Evolutionary conservation across 2,113 vertebrate species (phyloP).

Genomic region (Craseonycteris thonglongyai): DNA sequence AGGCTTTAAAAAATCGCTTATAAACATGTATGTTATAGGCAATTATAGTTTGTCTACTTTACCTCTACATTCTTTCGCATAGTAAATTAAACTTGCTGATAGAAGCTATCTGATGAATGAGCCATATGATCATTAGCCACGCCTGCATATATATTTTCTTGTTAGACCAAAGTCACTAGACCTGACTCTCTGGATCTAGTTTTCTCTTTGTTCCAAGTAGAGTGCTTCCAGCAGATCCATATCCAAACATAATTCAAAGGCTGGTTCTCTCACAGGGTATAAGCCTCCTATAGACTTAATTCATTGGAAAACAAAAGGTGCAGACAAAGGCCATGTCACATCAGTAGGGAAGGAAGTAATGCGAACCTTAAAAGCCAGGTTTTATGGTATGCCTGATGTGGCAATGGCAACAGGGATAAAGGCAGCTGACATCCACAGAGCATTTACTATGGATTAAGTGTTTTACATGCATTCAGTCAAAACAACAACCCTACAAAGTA

Average conservation of each 20-base stretch:
- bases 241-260: not conserved
- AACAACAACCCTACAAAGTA: not conserved
- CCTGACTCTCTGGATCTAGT: not conserved
- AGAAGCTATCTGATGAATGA: not conserved
- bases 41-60: not conserved
- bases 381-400: not conserved
- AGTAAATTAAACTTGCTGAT: not conserved
- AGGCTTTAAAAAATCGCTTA: not conserved
- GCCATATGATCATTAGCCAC: not conserved
- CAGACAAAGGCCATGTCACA: not conserved
- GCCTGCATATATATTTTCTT: not conserved
- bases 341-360: not conserved
- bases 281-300: not conserved
- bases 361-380: not conserved
- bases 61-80: not conserved
- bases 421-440: not conserved
- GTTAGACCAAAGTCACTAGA: not conserved
- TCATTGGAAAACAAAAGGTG: not conserved
- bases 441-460: not conserved
- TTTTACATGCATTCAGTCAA: not conserved
- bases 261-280: not conserved
- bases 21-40: not conserved
- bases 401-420: not conserved
- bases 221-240: not conserved
- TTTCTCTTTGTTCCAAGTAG: not conserved